phyloP scores from a whole-genome alignment of 2,113 vertebrate species.

The Zeus faber region DNA sequence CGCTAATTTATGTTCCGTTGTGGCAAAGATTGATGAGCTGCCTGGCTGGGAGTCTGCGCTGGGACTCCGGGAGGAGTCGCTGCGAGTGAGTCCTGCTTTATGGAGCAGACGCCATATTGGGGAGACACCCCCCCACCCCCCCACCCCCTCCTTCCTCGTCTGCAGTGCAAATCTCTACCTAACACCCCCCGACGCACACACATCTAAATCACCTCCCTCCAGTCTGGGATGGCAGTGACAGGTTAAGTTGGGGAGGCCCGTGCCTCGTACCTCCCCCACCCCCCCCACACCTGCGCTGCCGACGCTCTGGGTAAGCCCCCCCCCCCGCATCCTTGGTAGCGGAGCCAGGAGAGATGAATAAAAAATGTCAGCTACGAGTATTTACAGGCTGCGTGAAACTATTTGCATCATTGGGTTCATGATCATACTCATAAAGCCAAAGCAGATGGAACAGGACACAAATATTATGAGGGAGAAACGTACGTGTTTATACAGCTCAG shows the following conservation, averaged over 20 bases:
- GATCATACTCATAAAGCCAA: no score
- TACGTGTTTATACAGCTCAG: no score
- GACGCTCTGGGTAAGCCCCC: no score
- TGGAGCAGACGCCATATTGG: slow-evolving; percentile 61
- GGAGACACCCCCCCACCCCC: slow-evolving; percentile 42
- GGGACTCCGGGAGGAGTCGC: slow-evolving; percentile 67
- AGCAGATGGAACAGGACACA: no score
- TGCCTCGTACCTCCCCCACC: slow-evolving; percentile 47
- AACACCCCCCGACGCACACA: background rate
- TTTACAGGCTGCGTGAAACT: no score
- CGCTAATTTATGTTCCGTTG: slow-evolving; percentile 73
- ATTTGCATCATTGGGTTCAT: no score
- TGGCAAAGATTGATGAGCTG: slow-evolving; percentile 75
- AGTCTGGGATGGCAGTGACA: slow-evolving; percentile 58
- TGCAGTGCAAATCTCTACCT: slow-evolving; percentile 33
- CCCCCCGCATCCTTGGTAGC: no score
- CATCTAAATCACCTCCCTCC: slow-evolving; percentile 20
- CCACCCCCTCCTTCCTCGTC: slow-evolving; percentile 30
- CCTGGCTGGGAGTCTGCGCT: slow-evolving; percentile 64
- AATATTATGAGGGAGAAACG: no score
- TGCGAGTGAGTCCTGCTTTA: slow-evolving; percentile 68
- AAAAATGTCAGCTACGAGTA: no score
- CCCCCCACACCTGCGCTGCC: slow-evolving; percentile 27
- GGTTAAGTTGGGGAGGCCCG: slow-evolving; percentile 51
- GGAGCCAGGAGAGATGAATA: no score